Base-by-base conservation (phyloP, 2,888 invertebrate genomes). In the Automeris io region DNA sequence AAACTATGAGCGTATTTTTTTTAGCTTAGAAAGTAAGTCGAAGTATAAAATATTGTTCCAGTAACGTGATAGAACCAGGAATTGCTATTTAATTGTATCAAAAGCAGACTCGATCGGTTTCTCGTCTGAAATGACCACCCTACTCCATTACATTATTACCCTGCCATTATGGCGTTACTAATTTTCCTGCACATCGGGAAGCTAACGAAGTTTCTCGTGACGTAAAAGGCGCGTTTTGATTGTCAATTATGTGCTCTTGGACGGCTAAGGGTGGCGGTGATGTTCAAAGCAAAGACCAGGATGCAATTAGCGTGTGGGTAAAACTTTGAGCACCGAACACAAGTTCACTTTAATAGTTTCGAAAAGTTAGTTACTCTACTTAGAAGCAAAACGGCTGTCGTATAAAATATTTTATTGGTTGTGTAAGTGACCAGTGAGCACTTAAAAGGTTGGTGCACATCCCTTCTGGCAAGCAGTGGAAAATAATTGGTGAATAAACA, bases 91-190 rank as follows among this genome's bases (percentile, higher is more conserved):
- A 81, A 83, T 81, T 72, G 58, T 58, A 79, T 85, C 68, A 70
- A 45, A 40, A 51, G 42, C 49, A 55, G 60, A 50, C 60, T 47
- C 70, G 70, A 70, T 70, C 65, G 70, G 51, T 54, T 66, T 60
- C 59, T 58, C 54, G 51, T 46, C 58, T 47, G 50, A 46, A 72
- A 75, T 83, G 83, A 81, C 83, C 81, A 70, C 54, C 57, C 53
- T 57, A 51, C 69, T 76, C 81, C 76, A 86, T 86, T 85, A 83
- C 57, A 73, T 76, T 72, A 80, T 82, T 83, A 85, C 75, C 62
- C 61, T 62, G 67, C 72, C 57, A 77, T 86, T 81, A 85, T 80
- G 77, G 62, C 75, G 82, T 82, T 79, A 81, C 78, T 82, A 82
- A 85, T 85, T 81, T 83, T 76, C 79, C 79, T 80, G 77, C 69